Base-by-base conservation (phyloP, 92 coral and sea anemone species). In the Palythoa heliodiscus region DNA sequence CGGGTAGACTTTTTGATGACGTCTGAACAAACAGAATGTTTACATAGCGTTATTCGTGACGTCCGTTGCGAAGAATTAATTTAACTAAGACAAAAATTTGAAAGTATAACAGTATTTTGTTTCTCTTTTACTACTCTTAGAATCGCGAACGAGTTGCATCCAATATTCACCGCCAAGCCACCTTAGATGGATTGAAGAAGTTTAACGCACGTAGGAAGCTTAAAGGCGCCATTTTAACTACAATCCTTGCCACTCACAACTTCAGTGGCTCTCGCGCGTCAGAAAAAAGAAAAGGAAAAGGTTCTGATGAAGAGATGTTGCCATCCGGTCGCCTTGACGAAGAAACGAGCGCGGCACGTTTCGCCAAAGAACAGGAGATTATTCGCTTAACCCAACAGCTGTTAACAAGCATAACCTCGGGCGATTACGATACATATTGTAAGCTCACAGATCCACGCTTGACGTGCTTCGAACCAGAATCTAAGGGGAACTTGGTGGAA, bases 181-280 rank as follows among this genome's bases (percentile, higher is more conserved):
- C 99, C 22, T 91, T 97, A 74, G 99, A 97, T 87, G 98, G 98
- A 23, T 82, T 97, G 86, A 95, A 87, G 79, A 93, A 86, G 82
- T 97, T 97, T 91, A 97, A 97, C 89, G 99, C 99, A 17, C 87
- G 99, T 55, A 86, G 99, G 82, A 97, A 97, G 73, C 94, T 97
- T 5, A 97, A 89, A 83, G 98, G 99, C 60, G 99, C 99, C 68
- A 97, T 97, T 74, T 90, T 94, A 70, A 94, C 98, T 71, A 97
- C 99, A 13, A 89, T 97, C 87, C 87, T 97, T 58, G 98, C 98
- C 47, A 92, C 95, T 20, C 92, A 93, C 50, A 92, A 88, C 71
- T 87, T 93, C 81, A 92, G 92, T 86, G 91, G 93, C 63, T 74
- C 93, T 22, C 90, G 92, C 15, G 57, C 69, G 9, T 87, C 88